Evolutionary conservation across 2,888 invertebrate genomes (phyloP).

Genomic region (Neocrepidodera transversa): DNA sequence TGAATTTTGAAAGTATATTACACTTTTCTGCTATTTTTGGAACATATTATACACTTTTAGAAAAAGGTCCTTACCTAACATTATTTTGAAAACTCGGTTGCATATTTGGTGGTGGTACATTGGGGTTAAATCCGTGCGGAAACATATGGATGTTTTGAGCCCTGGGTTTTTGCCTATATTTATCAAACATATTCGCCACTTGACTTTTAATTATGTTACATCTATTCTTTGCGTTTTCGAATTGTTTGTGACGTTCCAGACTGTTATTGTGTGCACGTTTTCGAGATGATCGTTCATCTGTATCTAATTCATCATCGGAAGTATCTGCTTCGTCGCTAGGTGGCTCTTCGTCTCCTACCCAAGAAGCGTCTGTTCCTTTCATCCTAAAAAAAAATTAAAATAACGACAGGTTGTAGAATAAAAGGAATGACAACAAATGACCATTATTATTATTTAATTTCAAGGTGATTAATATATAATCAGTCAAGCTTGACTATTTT

Average conservation of each 20-base stretch:
- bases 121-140: conserved; percentile 18
- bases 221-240: conserved; percentile 57
- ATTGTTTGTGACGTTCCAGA: conserved; percentile 52
- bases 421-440: conserved; percentile 16
- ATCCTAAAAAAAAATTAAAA: conserved; percentile 69
- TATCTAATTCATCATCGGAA: conserved; percentile 80
- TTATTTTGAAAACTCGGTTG: background rate
- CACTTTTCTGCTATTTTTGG: no score
- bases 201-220: conserved; percentile 53
- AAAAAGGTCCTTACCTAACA: background rate
- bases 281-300: conserved; percentile 51
- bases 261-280: conserved; percentile 45
- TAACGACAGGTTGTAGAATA: background rate
- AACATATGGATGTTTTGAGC: conserved; percentile 21
- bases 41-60: no score
- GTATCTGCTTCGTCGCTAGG: conserved; percentile 77
- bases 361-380: conserved; percentile 89
- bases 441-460: no score
- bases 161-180: background rate
- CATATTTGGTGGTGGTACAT: conserved; percentile 16
- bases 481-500: no score
- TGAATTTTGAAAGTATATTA: no score
- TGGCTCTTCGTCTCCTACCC: conserved; percentile 82
- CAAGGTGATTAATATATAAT: no score
- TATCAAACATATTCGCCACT: conserved; percentile 23